These are phyloP conservation scores for Saccopteryx bilineata DNA, from an alignment of 2,113 vertebrate species.

Conservation along the genomic window DNA sequence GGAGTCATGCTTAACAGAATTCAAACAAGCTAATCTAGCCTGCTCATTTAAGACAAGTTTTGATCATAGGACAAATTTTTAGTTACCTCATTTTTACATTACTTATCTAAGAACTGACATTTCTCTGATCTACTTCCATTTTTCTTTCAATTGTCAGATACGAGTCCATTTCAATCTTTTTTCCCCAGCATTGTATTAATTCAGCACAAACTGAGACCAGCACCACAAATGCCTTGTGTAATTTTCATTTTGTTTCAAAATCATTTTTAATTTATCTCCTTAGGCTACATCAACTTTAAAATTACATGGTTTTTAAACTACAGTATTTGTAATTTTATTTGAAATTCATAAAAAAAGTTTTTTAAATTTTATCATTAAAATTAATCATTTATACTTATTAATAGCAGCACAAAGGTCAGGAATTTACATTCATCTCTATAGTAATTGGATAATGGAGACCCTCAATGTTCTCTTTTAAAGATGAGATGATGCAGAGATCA, in stretches of 20 bases:
- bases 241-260: slow-evolving; percentile 41
- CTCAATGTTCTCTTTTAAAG: background rate
- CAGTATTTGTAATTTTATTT: background rate
- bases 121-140: slow-evolving; percentile 61
- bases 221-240: background rate
- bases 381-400: background rate
- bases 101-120: slow-evolving; percentile 67
- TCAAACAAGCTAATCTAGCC: background rate
- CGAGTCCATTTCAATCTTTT: background rate
- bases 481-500: background rate
- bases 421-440: background rate
- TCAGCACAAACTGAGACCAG: slow-evolving; percentile 33
- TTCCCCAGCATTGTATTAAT: background rate
- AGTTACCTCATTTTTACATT: slow-evolving; percentile 68
- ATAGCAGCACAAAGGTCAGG: background rate
- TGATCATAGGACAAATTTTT: slow-evolving; percentile 70
- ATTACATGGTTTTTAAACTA: background rate
- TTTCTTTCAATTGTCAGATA: slow-evolving; percentile 44
- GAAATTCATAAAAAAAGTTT: background rate
- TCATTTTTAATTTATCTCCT: background rate
- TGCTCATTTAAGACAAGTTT: slow-evolving; percentile 57
- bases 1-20: background rate
- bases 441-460: background rate
- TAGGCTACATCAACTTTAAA: background rate
- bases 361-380: background rate